Base-by-base conservation (phyloP, 2,113 vertebrate species). In the Eurystomus gularis region DNA sequence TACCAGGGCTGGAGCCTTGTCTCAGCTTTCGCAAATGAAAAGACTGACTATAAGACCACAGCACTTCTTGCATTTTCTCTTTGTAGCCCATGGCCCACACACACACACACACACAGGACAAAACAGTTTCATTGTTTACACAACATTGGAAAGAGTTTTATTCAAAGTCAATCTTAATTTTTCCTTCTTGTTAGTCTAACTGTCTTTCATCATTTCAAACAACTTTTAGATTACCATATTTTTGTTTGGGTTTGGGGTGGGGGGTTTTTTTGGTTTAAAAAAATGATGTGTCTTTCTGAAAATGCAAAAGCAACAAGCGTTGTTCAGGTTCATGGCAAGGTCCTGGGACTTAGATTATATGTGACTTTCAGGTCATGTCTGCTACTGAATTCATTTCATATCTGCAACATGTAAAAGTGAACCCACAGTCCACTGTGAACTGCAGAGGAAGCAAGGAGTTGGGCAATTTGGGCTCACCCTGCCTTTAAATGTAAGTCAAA, bases 71-170 rank as follows among this genome's bases (percentile, higher is more conserved):
- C 7, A 23, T 64, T 90, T 17, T 46, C 4, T 55, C 16, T 82
- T 17, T 49, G 31, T 39, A 15, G 33, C 51, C 66, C 28, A 33
- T 31, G 40, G 42, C 4, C 8, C 19, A 39, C 3, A 58, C 37
- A 55, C 33, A n/a, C n/a, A 69, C 52, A 73, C n/a, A 86, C 39
- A 64, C 40, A 2, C 40, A 46, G 71, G 51, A 76, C 5, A 4
- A 94, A 94, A 81, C 28, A 20, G 33, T 85, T 93, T 82, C 44
- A 52, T 71, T 93, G 35, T 88, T 95, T 62, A 94, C 10, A 77
- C 13, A 60, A 24, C 20, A 55, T 9, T 95, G 44, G 57, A 88
- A 90, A 90, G 66, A 93, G 9, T 52, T 92, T 20, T 29, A 42
- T 82, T 69, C 69, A 89, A 55, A 95, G 46, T 24, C 29, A 15